Evolutionary conservation across 2,888 invertebrate genomes (phyloP).

Genomic region (Podotricha telesiphe): DNA sequence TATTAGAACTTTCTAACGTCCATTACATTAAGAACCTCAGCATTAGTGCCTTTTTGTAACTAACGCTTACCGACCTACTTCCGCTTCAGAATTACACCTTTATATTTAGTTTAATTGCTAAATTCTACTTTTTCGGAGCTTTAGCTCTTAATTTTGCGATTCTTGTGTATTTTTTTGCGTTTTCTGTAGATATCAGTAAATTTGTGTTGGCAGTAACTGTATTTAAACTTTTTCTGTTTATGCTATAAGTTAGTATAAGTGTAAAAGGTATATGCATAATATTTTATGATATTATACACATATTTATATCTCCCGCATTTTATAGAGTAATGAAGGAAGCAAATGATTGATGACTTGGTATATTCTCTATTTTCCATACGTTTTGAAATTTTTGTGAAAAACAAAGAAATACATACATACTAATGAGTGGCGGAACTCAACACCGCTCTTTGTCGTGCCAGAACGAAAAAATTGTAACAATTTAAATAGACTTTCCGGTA

Average conservation of each 20-base stretch:
- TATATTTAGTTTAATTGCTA: conserved; percentile 35
- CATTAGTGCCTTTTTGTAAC: conserved; percentile 49
- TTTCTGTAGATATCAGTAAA: not conserved
- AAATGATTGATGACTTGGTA: no score
- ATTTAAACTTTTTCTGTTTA: not conserved
- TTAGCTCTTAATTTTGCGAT: conserved; percentile 9
- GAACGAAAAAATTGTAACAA: no score
- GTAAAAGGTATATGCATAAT: not conserved
- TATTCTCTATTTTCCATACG: no score
- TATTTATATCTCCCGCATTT: no score
- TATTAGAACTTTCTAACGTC: conserved; percentile 70
- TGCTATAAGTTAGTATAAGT: not conserved
- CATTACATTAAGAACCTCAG: conserved; percentile 62
- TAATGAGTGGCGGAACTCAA: no score
- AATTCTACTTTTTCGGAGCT: conserved; percentile 18
- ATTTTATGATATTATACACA: no score
- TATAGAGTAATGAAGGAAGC: no score
- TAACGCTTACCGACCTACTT: conserved; percentile 44
- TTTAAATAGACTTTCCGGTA: no score
- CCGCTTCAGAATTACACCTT: conserved; percentile 35
- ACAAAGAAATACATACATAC: no score
- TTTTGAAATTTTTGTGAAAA: no score
- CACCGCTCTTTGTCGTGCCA: no score
- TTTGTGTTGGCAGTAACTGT: conserved; percentile 1
- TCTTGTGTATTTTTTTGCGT: conserved; percentile 6